phyloP scores from a whole-genome alignment of 1,140 invertebrate genomes.

The Nymphalis io region DNA sequence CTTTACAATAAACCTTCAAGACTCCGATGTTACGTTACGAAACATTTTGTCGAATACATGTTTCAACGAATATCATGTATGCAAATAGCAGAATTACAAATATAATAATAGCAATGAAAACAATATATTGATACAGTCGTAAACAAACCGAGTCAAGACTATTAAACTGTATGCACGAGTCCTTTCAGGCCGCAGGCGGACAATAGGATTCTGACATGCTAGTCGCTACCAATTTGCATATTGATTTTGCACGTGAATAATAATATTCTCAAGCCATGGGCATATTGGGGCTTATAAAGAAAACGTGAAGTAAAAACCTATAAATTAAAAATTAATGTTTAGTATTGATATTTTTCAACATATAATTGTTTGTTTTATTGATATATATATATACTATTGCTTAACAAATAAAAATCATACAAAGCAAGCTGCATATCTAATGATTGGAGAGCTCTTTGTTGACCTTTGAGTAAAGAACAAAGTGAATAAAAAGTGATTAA shows the following conservation, averaged over 20 bases:
- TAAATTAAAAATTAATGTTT: background rate
- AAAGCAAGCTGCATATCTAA: no score
- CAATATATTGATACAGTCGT: slow-evolving; percentile 16
- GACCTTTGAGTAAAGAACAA: no score
- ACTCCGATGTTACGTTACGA: background rate
- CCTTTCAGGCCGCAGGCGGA: slow-evolving; percentile 41
- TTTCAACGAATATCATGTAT: background rate
- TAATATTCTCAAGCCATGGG: slow-evolving; percentile 22
- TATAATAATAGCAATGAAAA: background rate
- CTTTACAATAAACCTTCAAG: background rate
- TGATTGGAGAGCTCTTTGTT: no score
- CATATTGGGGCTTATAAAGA: slow-evolving; percentile 12
- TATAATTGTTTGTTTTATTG: no score
- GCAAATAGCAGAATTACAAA: slow-evolving; percentile 1
- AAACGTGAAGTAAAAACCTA: background rate
- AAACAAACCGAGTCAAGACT: slow-evolving; percentile 15
- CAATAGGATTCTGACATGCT: slow-evolving; percentile 57
- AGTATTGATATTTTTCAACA: no score
- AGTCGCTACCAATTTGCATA: slow-evolving; percentile 64
- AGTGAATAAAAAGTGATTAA: no score
- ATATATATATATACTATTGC: no score
- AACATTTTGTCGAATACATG: background rate
- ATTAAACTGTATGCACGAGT: slow-evolving; percentile 22
- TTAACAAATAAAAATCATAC: no score
- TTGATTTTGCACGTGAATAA: slow-evolving; percentile 52